These are phyloP conservation scores for Trichomycterus rosablanca DNA, from an alignment of 2,113 vertebrate genomes.

Conservation along the genomic window DNA sequence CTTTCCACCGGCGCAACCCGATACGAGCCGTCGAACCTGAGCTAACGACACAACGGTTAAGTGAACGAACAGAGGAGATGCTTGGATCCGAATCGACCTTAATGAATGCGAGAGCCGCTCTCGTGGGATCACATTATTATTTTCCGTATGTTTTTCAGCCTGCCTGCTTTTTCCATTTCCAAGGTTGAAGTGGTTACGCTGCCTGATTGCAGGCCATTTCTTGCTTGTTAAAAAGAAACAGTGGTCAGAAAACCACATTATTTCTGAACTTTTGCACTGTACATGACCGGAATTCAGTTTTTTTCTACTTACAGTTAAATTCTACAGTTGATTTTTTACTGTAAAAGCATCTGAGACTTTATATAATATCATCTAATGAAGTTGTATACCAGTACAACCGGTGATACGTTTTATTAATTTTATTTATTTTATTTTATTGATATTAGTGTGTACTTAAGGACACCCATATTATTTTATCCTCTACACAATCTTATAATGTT, in stretches of 20 bases:
- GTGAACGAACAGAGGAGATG: slow-evolving; percentile 44
- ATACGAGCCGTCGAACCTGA: slow-evolving; percentile 47
- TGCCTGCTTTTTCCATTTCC: slow-evolving; percentile 50
- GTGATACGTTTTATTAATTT: too few relatives aligned
- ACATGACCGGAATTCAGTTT: slow-evolving; percentile 2
- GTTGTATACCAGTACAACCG: too few relatives aligned
- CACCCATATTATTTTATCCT: too few relatives aligned
- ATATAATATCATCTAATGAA: too few relatives aligned
- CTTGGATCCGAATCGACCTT: slow-evolving; percentile 28
- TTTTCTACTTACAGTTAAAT: too few relatives aligned
- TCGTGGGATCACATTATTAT: slow-evolving; percentile 27
- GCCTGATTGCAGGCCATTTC: slow-evolving; percentile 43
- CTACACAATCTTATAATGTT: too few relatives aligned
- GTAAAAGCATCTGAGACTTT: too few relatives aligned
- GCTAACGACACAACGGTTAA: slow-evolving; percentile 37
- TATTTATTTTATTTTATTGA: too few relatives aligned
- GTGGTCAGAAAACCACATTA: slow-evolving; percentile 7
- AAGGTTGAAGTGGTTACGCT: slow-evolving; percentile 39
- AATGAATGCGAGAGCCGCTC: slow-evolving; percentile 26
- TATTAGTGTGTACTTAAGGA: too few relatives aligned
- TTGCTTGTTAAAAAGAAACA: slow-evolving; percentile 23
- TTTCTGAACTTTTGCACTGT: neutral
- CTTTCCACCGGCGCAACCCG: slow-evolving; percentile 55
- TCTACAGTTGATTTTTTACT: neutral
- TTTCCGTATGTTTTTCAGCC: slow-evolving; percentile 41